Conservation (phyloP, 2,888 invertebrate species). For the Drosophila prolongata region DNA sequence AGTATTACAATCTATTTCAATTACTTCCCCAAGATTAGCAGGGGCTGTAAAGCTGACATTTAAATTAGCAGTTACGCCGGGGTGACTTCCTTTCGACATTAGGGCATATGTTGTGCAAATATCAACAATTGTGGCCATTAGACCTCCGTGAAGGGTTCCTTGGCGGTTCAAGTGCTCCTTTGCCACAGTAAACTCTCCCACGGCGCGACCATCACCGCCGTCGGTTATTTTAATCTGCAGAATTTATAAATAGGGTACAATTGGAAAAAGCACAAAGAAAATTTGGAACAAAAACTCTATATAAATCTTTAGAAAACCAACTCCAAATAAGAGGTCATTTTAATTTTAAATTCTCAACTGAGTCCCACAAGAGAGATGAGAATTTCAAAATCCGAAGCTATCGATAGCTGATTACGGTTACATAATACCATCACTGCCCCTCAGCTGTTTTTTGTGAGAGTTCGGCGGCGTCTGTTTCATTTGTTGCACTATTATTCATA, state of each 20-base stretch:
- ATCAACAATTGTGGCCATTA: conserved; percentile 91
- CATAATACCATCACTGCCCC: conserved; percentile 22
- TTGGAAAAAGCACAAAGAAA: conserved; percentile 3
- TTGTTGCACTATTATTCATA: conserved; percentile 1
- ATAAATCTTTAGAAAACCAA: not conserved
- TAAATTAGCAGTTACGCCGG: conserved; percentile 93
- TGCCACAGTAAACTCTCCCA: conserved; percentile 90
- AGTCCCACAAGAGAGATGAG: conserved; percentile 6
- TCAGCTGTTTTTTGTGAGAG: conserved; percentile 40
- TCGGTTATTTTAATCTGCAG: conserved; percentile 82
- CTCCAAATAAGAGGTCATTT: no score
- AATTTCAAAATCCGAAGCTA: conserved; percentile 33
- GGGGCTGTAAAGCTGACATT: conserved; percentile 92
- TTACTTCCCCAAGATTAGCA: conserved; percentile 91
- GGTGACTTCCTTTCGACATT: conserved; percentile 87
- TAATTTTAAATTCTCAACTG: not conserved
- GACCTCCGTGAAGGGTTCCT: conserved; percentile 93
- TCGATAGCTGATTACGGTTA: conserved; percentile 40
- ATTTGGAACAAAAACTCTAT: not conserved
- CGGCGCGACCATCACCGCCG: conserved; percentile 89
- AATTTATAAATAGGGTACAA: not conserved
- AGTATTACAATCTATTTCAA: conserved; percentile 92
- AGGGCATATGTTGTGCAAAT: conserved; percentile 92
- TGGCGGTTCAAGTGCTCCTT: conserved; percentile 91
- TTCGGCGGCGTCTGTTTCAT: not conserved